These are phyloP conservation scores for Tragelaphus scriptus DNA, from an alignment of 2,113 vertebrate species.

Conservation along the genomic window DNA sequence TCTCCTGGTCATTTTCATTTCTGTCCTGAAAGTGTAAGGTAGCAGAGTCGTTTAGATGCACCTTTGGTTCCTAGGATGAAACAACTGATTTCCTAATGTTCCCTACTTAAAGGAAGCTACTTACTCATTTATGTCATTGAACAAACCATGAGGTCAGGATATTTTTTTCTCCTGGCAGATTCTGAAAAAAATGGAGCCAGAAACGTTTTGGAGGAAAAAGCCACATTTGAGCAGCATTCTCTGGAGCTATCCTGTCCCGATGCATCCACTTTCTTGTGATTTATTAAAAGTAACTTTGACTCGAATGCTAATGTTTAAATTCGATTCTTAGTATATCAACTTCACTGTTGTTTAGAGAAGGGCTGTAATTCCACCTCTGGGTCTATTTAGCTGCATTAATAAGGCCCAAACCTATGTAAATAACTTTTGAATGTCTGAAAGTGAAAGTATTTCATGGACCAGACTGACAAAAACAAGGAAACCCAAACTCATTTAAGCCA, in stretches of 20 bases:
- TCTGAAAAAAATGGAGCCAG: neutral
- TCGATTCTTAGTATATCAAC: neutral
- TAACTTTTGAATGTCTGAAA: constrained; percentile 33
- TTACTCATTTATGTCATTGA: neutral
- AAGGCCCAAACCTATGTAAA: neutral
- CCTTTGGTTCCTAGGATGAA: neutral
- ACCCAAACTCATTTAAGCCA: constrained; percentile 13
- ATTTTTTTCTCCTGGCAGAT: neutral
- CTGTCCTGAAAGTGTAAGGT: neutral
- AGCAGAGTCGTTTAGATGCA: neutral
- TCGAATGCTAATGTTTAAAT: constrained; percentile 6
- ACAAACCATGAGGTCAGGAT: neutral
- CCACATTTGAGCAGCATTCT: neutral
- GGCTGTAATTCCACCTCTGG: neutral
- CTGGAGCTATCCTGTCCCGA: neutral
- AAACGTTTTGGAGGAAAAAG: neutral
- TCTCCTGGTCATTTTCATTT: neutral
- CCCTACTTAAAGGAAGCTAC: neutral
- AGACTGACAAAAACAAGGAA: constrained; percentile 39
- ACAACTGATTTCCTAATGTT: neutral
- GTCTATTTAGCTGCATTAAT: neutral
- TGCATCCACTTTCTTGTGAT: neutral
- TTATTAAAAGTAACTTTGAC: constrained; percentile 15
- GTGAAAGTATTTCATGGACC: neutral
- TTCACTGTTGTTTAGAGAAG: constrained; percentile 24